Base-by-base conservation (phyloP, 2,888 invertebrate species). In the Aporophyla nigra region DNA sequence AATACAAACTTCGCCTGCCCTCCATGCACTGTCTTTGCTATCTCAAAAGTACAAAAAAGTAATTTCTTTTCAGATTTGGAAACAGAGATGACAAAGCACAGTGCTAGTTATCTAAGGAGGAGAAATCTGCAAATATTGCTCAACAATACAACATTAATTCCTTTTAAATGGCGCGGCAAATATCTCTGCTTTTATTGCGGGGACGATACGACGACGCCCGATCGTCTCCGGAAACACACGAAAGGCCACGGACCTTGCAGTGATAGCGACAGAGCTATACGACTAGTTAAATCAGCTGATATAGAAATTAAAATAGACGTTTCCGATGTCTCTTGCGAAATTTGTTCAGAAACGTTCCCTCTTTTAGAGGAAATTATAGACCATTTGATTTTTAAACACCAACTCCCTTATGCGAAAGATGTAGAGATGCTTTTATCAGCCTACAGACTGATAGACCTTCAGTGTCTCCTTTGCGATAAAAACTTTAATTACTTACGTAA, bases 11-110 rank as follows among this genome's bases (percentile, higher is more conserved):
- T 10, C 46, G 33, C 43, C 16, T n/a, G 24, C 43, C 82, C 27
- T 82, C 61, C 59, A 49, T 84, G 78, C 80, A 73, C 80, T 79
- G 78, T 46, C 72, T 74, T 74, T 83, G 75, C 68, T 78, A 68
- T 66, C 71, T 74, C 97, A 95, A 96, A 83, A 90, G 97, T 86
- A 89, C 87, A 89, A 83, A 83, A 71, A 70, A 89, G 87, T 89
- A 87, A 91, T 95, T 94, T 94, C 90, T 95, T 96, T 96, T 93
- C 96, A 96, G 96, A 93, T 95, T 87, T 88, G 86, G 90, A 91
- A 87, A 90, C 87, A 85, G 90, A 91, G 87, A 88, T 88, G 89
- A 90, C 91, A 88, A 89, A 85, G 88, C 75, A 84, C 80, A 89
- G 86, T 86, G 87, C 84, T 78, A 90, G 86, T 86, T 87, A 84